phyloP scores from a whole-genome alignment of 2,113 vertebrate species.

The Polypterus bichir region DNA sequence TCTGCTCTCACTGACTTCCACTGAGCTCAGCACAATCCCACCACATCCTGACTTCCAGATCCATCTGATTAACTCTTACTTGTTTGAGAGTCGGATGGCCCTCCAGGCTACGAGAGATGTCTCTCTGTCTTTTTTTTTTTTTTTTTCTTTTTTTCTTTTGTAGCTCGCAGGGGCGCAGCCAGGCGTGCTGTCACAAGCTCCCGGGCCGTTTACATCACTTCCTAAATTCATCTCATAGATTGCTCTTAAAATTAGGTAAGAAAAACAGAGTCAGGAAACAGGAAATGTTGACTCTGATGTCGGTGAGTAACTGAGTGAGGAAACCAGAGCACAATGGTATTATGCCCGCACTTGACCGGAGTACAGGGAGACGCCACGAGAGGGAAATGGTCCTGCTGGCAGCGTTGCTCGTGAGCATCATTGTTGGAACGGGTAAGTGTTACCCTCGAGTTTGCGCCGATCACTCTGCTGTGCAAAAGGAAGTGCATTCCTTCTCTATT shows the following conservation, averaged over 20 bases:
- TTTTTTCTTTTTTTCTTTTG: too few relatives aligned
- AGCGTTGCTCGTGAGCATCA: constrained; percentile 23
- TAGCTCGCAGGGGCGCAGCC: constrained; percentile 1
- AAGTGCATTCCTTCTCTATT: background rate
- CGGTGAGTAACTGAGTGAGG: constrained; percentile 25
- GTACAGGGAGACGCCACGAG: constrained; percentile 33
- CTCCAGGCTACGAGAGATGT: too few relatives aligned
- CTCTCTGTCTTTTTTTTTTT: too few relatives aligned
- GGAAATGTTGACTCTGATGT: constrained; percentile 57
- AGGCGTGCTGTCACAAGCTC: constrained; percentile 65
- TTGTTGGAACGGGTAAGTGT: constrained; percentile 45
- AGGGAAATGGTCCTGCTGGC: constrained; percentile 28
- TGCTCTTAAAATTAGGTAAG: constrained; percentile 49
- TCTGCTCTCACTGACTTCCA: too few relatives aligned
- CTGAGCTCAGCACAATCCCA: too few relatives aligned
- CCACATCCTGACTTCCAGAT: too few relatives aligned
- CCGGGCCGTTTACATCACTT: constrained; percentile 75
- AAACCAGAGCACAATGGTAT: constrained; percentile 38
- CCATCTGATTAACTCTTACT: too few relatives aligned
- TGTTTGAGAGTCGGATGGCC: too few relatives aligned
- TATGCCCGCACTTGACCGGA: constrained; percentile 26
- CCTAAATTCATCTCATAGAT: constrained; percentile 55
- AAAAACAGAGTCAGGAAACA: constrained; percentile 63
- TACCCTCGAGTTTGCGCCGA: background rate
- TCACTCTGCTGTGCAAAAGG: too few relatives aligned